phyloP scores from a whole-genome alignment of 2,113 vertebrate species.

The Sprattus sprattus region DNA sequence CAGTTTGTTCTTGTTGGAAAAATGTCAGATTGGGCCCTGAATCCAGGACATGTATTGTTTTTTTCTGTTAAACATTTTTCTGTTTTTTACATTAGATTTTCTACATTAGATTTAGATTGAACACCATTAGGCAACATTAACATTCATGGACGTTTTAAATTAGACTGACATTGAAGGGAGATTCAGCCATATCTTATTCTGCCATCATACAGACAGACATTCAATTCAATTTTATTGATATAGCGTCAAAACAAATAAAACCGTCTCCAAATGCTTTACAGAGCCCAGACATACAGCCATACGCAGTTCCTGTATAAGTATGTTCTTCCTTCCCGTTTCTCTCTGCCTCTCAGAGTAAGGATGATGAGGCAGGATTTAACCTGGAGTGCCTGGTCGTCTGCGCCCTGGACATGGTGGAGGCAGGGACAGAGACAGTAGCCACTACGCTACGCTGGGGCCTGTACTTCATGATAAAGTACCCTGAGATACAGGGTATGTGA shows the following conservation, averaged over 20 bases:
- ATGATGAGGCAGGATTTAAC: constrained; percentile 64
- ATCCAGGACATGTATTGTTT: too few species aligned
- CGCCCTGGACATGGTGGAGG: constrained; percentile 84
- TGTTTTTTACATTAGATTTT: not conserved
- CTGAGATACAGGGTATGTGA: constrained; percentile 81
- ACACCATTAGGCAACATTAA: not conserved
- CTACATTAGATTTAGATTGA: not conserved
- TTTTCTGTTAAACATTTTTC: not conserved
- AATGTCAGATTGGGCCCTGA: not conserved
- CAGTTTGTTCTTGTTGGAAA: not conserved
- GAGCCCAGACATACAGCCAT: not conserved
- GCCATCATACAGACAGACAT: too few species aligned
- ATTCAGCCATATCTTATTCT: not conserved
- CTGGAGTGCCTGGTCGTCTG: constrained; percentile 74
- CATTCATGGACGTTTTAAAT: not conserved
- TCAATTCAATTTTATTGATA: too few species aligned
- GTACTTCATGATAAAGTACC: constrained; percentile 81
- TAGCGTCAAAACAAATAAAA: too few species aligned
- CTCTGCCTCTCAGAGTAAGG: constrained; percentile 30
- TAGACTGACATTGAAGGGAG: not conserved
- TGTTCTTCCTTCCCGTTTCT: not conserved
- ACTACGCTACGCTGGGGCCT: constrained; percentile 84
- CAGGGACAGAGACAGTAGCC: constrained; percentile 83
- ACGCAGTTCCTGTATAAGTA: not conserved
- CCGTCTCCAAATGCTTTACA: too few species aligned